Percentiles rank a stretch among this genome's conserved stretches.
Evolutionary conservation across 2,797 vertebrate genomes (phyloP).

Genomic region (Miichthys miiuy): DNA sequence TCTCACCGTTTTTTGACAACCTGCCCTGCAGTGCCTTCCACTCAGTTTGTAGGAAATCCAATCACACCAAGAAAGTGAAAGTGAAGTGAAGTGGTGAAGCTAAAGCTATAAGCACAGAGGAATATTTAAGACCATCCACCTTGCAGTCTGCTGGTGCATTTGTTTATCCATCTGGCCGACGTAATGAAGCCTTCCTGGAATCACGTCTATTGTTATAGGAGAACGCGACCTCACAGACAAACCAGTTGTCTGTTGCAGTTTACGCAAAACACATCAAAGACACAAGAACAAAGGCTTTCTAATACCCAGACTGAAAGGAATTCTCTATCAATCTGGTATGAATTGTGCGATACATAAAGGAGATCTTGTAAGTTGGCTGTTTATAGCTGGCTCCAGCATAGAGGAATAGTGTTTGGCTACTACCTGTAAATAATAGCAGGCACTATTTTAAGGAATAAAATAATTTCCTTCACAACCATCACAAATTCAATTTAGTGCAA

Average conservation of each 20-base stretch:
- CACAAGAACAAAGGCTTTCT: conserved; percentile 63
- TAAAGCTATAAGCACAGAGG: conserved; percentile 3
- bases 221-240: conserved; percentile 52
- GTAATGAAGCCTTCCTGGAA: conserved; percentile 53
- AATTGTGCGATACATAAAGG: conserved; percentile 58
- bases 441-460: conserved; percentile 33
- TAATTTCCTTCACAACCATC: background rate
- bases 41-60: conserved; percentile 26
- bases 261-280: conserved; percentile 71
- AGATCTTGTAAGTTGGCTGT: conserved; percentile 42
- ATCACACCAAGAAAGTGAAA: conserved; percentile 8
- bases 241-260: conserved; percentile 64
- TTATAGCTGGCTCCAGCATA: conserved; percentile 21
- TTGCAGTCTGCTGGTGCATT: conserved; percentile 41
- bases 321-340: conserved; percentile 67
- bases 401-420: conserved; percentile 30
- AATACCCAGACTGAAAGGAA: conserved; percentile 66
- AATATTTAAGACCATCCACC: conserved; percentile 42
- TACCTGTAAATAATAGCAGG: conserved; percentile 36
- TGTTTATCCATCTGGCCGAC: conserved; percentile 48
- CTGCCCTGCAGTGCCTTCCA: background rate
- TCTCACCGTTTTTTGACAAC: conserved; percentile 43
- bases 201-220: conserved; percentile 52
- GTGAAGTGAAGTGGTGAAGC: conserved; percentile 18
- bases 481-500: conserved; percentile 5